These are phyloP conservation scores for Drosophila melanosoma DNA, from an alignment of 2,888 invertebrate species.

Conservation along the genomic window DNA sequence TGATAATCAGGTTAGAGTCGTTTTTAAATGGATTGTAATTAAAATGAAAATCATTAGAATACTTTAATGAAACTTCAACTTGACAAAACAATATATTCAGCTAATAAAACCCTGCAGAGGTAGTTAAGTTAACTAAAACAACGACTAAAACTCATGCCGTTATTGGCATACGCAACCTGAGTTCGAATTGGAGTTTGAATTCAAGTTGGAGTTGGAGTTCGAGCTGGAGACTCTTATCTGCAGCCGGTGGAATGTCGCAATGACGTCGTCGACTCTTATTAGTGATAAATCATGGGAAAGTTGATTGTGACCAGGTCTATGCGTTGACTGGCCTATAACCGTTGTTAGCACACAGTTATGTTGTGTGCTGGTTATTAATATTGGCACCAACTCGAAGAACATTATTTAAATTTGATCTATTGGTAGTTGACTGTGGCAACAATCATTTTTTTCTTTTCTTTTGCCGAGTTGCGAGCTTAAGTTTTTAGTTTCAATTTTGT, in stretches of 20 bases:
- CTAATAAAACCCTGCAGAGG: conserved; percentile 2
- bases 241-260: conserved; percentile 19
- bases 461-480: background rate
- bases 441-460: background rate
- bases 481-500: conserved; percentile 26
- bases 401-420: conserved; percentile 17
- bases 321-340: conserved; percentile 25
- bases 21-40: background rate
- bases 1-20: background rate
- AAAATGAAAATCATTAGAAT: background rate
- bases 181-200: background rate
- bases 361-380: conserved; percentile 32
- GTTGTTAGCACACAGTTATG: conserved; percentile 26
- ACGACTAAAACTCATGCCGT: conserved; percentile 20
- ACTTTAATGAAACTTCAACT: background rate
- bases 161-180: conserved; percentile 18
- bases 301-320: conserved; percentile 24
- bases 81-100: conserved; percentile 5
- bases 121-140: conserved; percentile 17
- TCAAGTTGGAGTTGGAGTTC: background rate
- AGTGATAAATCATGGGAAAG: conserved; percentile 37
- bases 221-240: conserved; percentile 26
- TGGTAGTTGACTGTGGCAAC: conserved; percentile 6
- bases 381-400: conserved; percentile 7
- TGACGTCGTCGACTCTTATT: conserved; percentile 12